These are phyloP conservation scores for Ambastaia sidthimunki DNA, from an alignment of 2,797 vertebrate genomes.

Conservation along the genomic window DNA sequence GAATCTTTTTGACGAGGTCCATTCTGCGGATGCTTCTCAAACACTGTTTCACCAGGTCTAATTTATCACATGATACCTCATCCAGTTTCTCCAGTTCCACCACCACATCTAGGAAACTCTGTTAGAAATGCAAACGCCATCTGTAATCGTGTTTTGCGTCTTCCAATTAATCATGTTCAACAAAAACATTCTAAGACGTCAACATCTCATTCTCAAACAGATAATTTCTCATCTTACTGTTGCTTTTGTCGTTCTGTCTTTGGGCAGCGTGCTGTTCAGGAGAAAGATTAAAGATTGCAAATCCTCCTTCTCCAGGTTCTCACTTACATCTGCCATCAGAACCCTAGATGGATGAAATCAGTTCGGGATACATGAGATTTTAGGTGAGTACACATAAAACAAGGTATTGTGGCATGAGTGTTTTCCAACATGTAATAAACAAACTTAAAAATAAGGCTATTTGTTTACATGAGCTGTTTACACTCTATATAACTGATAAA, in stretches of 20 bases:
- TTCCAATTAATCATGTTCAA: too few relatives aligned
- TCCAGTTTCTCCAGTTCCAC: conserved; percentile 87
- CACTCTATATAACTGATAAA: not conserved
- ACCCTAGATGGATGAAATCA: conserved; percentile 74
- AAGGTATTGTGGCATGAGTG: too few relatives aligned
- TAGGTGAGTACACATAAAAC: too few relatives aligned
- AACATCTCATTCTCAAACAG: too few relatives aligned
- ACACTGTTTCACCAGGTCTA: conserved; percentile 83
- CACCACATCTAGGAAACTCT: conserved; percentile 89
- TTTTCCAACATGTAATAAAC: too few relatives aligned
- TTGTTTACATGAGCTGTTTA: too few relatives aligned
- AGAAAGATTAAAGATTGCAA: conserved; percentile 83
- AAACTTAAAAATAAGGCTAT: not conserved
- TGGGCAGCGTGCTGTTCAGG: conserved; percentile 69
- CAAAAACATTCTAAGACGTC: too few relatives aligned
- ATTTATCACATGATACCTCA: conserved; percentile 78
- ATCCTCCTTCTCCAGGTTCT: conserved; percentile 79
- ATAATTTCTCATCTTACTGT: conserved; percentile 72
- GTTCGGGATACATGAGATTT: not conserved
- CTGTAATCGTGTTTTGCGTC: not conserved
- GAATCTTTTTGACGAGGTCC: conserved; percentile 85
- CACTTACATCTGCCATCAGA: conserved; percentile 84
- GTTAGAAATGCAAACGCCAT: conserved; percentile 33
- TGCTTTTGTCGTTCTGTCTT: conserved; percentile 73
- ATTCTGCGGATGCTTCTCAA: conserved; percentile 80